These are phyloP conservation scores for Volucella zonaria DNA, from an alignment of 2,888 invertebrate genomes.

Conservation along the genomic window DNA sequence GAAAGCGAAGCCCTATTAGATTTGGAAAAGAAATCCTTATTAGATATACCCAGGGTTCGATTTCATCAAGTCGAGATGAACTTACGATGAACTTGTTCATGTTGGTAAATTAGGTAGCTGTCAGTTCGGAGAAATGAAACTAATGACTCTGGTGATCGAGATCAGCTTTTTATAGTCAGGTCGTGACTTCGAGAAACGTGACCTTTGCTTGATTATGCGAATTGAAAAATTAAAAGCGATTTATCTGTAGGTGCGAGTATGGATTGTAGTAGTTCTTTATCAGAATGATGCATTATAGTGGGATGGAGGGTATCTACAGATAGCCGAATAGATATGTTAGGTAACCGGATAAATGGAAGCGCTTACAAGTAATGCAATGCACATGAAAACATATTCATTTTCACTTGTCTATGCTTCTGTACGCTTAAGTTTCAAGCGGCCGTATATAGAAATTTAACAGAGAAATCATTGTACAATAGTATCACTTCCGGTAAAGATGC, in stretches of 20 bases:
- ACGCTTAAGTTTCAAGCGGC: too few relatives aligned
- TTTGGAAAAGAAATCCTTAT: conserved; percentile 34
- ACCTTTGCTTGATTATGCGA: conserved; percentile 49
- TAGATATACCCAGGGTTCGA: conserved; percentile 9
- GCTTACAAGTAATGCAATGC: too few relatives aligned
- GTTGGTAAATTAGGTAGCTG: conserved; percentile 64
- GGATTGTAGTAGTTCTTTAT: too few relatives aligned
- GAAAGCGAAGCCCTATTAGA: conserved; percentile 60
- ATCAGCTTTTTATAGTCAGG: conserved; percentile 62
- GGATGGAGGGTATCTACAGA: too few relatives aligned
- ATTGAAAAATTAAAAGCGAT: conserved; percentile 28
- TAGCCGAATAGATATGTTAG: too few relatives aligned
- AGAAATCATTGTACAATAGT: too few relatives aligned
- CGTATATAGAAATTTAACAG: too few relatives aligned
- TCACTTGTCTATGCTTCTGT: too few relatives aligned
- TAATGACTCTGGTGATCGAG: conserved; percentile 49
- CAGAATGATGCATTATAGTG: too few relatives aligned
- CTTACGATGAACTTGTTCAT: conserved; percentile 76
- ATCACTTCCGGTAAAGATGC: too few relatives aligned
- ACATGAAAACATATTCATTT: too few relatives aligned
- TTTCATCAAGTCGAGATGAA: conserved; percentile 32
- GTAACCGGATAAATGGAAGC: too few relatives aligned
- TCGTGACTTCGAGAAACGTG: conserved; percentile 60
- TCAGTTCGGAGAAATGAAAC: conserved; percentile 72
- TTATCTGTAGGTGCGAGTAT: conserved; percentile 1